These are phyloP conservation scores for Nomada hirtipes DNA, from an alignment of 2,888 invertebrate genomes.

Conservation along the genomic window DNA sequence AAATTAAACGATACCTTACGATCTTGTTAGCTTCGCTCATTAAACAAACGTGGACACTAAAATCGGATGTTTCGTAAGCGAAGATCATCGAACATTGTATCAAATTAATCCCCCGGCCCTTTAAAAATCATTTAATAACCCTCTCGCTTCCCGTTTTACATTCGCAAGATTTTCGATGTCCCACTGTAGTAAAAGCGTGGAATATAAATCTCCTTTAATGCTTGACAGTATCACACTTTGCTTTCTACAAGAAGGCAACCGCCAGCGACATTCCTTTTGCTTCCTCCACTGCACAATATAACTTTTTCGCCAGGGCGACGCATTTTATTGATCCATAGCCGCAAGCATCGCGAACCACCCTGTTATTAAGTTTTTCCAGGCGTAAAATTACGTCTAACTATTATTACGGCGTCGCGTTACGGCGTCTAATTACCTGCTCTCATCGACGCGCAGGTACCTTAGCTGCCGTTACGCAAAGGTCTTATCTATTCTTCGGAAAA, in stretches of 20 bases:
- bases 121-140: not conserved
- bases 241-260: constrained; percentile 21
- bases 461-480: constrained; percentile 38
- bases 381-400: constrained; percentile 78
- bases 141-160: not conserved
- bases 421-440: constrained; percentile 60
- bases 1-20: too few relatives aligned
- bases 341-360: constrained; percentile 69
- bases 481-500: constrained; percentile 27
- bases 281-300: not conserved
- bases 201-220: constrained; percentile 29
- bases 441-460: constrained; percentile 28
- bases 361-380: constrained; percentile 79
- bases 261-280: constrained; percentile 1
- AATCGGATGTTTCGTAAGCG: too few relatives aligned
- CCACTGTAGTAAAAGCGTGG: not conserved
- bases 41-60: too few relatives aligned
- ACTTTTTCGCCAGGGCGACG: constrained; percentile 6
- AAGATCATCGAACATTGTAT: too few relatives aligned
- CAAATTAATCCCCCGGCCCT: not conserved
- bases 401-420: constrained; percentile 79
- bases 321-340: constrained; percentile 76
- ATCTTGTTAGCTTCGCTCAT: too few relatives aligned
- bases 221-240: constrained; percentile 16
- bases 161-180: constrained; percentile 2